These are phyloP conservation scores for Astropecten irregularis DNA, from an alignment of 53 echinoderm and acorn worm species.

Conservation along the genomic window DNA sequence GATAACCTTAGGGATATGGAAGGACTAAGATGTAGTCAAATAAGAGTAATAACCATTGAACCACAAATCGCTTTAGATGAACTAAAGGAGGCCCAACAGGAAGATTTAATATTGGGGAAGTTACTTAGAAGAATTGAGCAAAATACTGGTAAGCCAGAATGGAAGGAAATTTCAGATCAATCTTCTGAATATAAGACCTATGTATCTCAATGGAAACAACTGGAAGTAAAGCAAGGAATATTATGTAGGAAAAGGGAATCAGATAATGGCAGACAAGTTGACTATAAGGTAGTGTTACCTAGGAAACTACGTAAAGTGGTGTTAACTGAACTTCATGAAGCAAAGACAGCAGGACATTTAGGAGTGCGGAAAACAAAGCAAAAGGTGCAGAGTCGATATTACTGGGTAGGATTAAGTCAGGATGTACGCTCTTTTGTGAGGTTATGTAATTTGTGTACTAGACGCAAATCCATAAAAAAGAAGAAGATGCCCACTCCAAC, in stretches of 20 bases:
- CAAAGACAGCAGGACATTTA: constrained; percentile 12
- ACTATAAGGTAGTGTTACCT: constrained; percentile 1
- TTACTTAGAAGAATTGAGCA: not conserved
- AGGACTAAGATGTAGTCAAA: too few relatives aligned
- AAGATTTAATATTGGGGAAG: constrained; percentile 19
- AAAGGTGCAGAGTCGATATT: not conserved
- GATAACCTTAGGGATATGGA: too few relatives aligned
- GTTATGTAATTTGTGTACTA: not conserved
- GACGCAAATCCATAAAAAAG: not conserved
- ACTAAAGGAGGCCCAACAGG: constrained; percentile 13
- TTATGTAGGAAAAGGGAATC: not conserved
- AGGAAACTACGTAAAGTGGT: not conserved
- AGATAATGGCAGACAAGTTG: not conserved
- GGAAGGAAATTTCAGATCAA: not conserved
- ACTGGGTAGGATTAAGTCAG: constrained; percentile 8
- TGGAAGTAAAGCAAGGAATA: not conserved
- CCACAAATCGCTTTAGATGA: not conserved
- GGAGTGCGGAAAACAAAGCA: not conserved
- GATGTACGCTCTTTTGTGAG: constrained; percentile 17
- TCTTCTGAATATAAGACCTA: constrained; percentile 6
- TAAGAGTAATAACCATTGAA: too few relatives aligned
- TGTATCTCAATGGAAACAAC: constrained; percentile 24
- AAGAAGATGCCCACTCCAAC: not conserved
- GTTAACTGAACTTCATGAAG: not conserved
- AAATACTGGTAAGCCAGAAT: not conserved